Percentiles rank a stretch among this genome's conserved stretches.
Conservation (phyloP, 2,888 invertebrate genomes). For the Drosophila atroscutellata region DNA sequence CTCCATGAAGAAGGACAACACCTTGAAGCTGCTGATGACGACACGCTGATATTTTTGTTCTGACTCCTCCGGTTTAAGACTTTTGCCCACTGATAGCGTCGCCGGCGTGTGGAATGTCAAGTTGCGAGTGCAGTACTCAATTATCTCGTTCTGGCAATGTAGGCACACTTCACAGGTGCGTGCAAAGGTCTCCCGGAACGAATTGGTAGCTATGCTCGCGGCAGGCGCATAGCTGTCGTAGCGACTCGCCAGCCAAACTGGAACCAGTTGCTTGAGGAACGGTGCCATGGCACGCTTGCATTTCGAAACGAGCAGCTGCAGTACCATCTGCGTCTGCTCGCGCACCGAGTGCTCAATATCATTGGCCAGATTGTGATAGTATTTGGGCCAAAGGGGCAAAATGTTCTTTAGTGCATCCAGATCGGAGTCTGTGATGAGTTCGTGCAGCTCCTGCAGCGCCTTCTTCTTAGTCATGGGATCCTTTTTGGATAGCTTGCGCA, state of each 20-base stretch:
- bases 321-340: constrained; percentile 91
- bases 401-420: constrained; percentile 89
- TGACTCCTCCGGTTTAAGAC: constrained; percentile 88
- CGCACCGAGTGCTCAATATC: constrained; percentile 94
- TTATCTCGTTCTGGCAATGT: constrained; percentile 93
- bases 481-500: constrained; percentile 95
- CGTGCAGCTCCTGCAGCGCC: constrained; percentile 91
- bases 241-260: constrained; percentile 94
- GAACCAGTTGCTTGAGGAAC: constrained; percentile 90
- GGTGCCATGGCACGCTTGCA: constrained; percentile 92
- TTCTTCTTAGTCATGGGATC: constrained; percentile 95
- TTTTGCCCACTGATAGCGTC: constrained; percentile 86
- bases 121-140: constrained; percentile 90
- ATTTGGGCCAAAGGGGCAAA: constrained; percentile 93
- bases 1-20: constrained; percentile 88
- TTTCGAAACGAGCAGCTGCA: constrained; percentile 88
- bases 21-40: constrained; percentile 88
- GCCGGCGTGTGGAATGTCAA: constrained; percentile 87
- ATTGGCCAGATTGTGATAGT: constrained; percentile 90
- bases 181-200: constrained; percentile 92
- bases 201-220: constrained; percentile 88
- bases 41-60: constrained; percentile 89
- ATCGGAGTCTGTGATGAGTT: constrained; percentile 88
- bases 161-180: constrained; percentile 92
- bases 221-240: constrained; percentile 95